Evolutionary conservation across 2,113 vertebrate genomes (phyloP).

Genomic region (Crotalus tigris): DNA sequence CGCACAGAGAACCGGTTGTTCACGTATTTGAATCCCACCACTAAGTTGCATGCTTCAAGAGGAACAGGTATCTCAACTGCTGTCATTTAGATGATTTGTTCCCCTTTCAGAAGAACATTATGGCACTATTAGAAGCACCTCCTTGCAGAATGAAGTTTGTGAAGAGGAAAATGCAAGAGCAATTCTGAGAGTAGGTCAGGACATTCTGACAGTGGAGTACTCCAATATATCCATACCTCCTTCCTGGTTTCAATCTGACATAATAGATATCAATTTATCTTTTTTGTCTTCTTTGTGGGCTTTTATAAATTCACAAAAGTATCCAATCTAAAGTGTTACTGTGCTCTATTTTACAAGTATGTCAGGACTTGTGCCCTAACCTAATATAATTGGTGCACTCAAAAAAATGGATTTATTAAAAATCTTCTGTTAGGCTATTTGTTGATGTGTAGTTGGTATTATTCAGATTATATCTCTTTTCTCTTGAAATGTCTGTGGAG

Average conservation of each 20-base stretch:
- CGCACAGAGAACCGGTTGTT: no score
- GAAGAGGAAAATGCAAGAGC: not conserved
- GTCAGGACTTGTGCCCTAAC: not conserved
- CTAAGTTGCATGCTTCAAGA: not conserved
- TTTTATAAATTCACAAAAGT: not conserved
- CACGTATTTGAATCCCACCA: no score
- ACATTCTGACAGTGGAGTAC: not conserved
- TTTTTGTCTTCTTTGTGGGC: not conserved
- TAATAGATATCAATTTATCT: not conserved
- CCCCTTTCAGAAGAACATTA: not conserved
- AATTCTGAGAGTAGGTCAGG: not conserved
- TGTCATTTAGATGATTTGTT: not conserved
- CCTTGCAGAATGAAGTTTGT: not conserved
- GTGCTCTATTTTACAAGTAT: not conserved
- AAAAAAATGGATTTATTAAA: not conserved
- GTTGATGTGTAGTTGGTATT: not conserved
- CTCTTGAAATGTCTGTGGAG: not conserved
- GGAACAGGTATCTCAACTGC: not conserved
- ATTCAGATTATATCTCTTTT: not conserved
- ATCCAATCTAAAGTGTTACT: not conserved
- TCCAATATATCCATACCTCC: not conserved
- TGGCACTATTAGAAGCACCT: not conserved
- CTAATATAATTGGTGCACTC: not conserved
- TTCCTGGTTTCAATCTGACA: not conserved
- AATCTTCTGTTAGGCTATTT: not conserved